Evolutionary conservation across 1,140 invertebrate species (phyloP).

Genomic region (Formica selysi): DNA sequence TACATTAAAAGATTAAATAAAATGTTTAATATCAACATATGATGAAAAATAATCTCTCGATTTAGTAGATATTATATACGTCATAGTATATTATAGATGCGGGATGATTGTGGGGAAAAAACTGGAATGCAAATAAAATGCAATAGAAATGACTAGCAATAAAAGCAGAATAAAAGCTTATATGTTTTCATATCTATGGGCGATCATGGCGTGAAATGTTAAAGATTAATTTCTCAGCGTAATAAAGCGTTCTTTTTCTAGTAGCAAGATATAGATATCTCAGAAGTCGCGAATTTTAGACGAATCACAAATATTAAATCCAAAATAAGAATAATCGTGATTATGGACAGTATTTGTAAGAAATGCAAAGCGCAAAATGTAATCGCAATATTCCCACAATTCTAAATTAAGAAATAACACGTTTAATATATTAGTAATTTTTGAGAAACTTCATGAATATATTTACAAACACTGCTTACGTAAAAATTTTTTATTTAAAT

Average conservation of each 20-base stretch:
- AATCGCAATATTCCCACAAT: background rate
- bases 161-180: slow-evolving; percentile 38
- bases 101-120: slow-evolving; percentile 8
- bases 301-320: background rate
- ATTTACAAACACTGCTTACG: background rate
- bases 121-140: slow-evolving; percentile 39
- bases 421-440: background rate
- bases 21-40: slow-evolving; percentile 13
- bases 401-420: background rate
- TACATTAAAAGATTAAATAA: slow-evolving; percentile 15
- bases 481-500: background rate
- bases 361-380: background rate
- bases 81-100: background rate
- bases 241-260: background rate
- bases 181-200: slow-evolving; percentile 8
- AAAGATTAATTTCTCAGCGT: slow-evolving; percentile 22
- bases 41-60: background rate
- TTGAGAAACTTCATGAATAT: background rate
- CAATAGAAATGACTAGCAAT: slow-evolving; percentile 21
- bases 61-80: slow-evolving; percentile 19
- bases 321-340: background rate
- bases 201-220: slow-evolving; percentile 8
- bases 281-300: background rate
- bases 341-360: background rate
- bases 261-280: background rate